Evolutionary conservation across 1,140 invertebrate species (phyloP).

Genomic region (Drosophila tani): DNA sequence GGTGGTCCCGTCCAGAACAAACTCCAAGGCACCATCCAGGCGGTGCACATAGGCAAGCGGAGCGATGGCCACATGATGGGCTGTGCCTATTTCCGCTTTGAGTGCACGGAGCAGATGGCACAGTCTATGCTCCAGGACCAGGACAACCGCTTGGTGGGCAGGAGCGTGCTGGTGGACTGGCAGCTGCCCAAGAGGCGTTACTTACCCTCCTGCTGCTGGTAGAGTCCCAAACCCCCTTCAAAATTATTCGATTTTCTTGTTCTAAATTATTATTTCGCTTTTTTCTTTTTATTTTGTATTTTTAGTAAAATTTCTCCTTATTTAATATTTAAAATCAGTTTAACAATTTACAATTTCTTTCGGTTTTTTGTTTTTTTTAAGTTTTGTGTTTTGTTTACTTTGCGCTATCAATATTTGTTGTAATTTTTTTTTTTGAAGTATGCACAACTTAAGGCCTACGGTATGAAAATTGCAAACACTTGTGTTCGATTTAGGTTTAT

Average conservation of each 20-base stretch:
- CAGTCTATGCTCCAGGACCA: slow-evolving; percentile 28
- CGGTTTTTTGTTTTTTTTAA: slow-evolving; percentile 10
- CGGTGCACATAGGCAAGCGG: slow-evolving; percentile 36
- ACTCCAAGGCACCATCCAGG: slow-evolving; percentile 43
- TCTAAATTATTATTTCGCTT: slow-evolving; percentile 44
- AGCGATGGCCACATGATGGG: slow-evolving; percentile 51
- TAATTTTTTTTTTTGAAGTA: slow-evolving; percentile 50
- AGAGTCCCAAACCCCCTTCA: background rate
- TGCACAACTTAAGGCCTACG: slow-evolving; percentile 80
- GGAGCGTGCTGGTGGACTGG: slow-evolving; percentile 43
- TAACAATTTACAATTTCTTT: slow-evolving; percentile 76
- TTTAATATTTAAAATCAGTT: slow-evolving; percentile 79
- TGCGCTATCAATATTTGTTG: slow-evolving; percentile 51
- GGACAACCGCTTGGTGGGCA: slow-evolving; percentile 31
- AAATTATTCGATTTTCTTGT: background rate
- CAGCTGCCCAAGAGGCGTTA: slow-evolving; percentile 21
- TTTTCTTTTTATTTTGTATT: slow-evolving; percentile 66
- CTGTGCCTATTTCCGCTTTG: slow-evolving; percentile 48
- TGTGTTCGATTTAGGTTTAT: slow-evolving; percentile 22
- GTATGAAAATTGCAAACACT: slow-evolving; percentile 75
- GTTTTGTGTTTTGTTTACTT: slow-evolving; percentile 34
- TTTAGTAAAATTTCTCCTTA: slow-evolving; percentile 78
- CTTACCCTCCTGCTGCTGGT: slow-evolving; percentile 48
- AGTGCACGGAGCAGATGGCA: slow-evolving; percentile 35
- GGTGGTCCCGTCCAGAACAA: background rate